phyloP scores from a whole-genome alignment of 2,888 invertebrate species.

The Ischnus inquisitorius region DNA sequence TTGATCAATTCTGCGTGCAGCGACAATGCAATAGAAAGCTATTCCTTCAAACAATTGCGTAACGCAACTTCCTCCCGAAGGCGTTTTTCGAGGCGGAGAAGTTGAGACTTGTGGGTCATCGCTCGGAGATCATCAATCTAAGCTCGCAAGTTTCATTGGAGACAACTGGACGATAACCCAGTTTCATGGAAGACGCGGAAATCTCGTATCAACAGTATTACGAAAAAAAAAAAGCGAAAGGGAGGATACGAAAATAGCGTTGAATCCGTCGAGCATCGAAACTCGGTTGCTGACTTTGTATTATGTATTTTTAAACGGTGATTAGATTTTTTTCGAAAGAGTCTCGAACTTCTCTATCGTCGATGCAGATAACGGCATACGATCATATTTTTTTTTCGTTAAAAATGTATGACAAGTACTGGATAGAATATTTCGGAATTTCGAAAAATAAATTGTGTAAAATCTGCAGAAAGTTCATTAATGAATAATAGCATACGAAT shows the following conservation, averaged over 20 bases:
- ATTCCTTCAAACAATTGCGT: conserved; percentile 47
- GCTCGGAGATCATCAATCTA: conserved; percentile 73
- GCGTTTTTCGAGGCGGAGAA: conserved; percentile 9
- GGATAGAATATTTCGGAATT: too few relatives aligned
- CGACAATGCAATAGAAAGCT: conserved; percentile 24
- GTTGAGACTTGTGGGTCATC: conserved; percentile 75
- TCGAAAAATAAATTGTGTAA: too few relatives aligned
- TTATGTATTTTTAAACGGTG: neutral
- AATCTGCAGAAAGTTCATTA: too few relatives aligned
- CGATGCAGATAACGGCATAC: too few relatives aligned
- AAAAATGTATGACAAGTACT: too few relatives aligned
- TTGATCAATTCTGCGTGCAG: conserved; percentile 49
- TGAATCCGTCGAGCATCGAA: neutral
- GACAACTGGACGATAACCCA: conserved; percentile 80
- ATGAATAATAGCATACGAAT: too few relatives aligned
- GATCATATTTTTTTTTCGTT: too few relatives aligned
- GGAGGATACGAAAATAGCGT: neutral
- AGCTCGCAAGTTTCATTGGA: conserved; percentile 72
- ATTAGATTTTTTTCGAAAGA: too few relatives aligned
- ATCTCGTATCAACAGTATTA: neutral
- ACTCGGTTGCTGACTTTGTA: neutral
- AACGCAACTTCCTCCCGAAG: conserved; percentile 26
- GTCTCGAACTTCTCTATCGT: too few relatives aligned
- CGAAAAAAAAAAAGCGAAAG: conserved; percentile 7
- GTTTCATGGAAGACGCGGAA: conserved; percentile 71